These are phyloP conservation scores for Ictalurus furcatus DNA, from an alignment of 2,113 vertebrate genomes.

Conservation along the genomic window DNA sequence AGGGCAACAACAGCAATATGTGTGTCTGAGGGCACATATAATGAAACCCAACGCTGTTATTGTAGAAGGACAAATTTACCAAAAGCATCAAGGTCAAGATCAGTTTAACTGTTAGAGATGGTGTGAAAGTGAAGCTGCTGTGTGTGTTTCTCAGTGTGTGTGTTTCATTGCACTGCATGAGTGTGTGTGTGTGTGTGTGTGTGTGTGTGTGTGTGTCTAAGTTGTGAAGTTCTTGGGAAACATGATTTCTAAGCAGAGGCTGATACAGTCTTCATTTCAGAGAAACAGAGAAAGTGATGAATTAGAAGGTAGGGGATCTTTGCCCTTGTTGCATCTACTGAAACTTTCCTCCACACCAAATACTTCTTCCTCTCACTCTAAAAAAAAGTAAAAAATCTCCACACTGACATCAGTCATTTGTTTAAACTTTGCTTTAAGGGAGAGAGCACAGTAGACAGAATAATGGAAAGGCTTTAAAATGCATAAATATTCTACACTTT, in stretches of 20 bases:
- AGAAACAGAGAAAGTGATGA: slow-evolving; percentile 20
- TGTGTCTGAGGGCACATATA: not conserved
- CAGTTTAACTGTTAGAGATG: slow-evolving; percentile 3
- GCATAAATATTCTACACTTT: not conserved
- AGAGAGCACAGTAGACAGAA: not conserved
- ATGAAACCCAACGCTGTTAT: not conserved
- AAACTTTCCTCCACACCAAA: not conserved
- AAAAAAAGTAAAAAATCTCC: not conserved
- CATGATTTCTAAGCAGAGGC: not conserved
- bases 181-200: not conserved
- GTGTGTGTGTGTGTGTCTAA: not conserved
- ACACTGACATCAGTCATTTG: not conserved
- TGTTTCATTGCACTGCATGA: not conserved
- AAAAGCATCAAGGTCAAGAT: not conserved
- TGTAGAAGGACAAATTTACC: not conserved
- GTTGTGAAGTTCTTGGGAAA: not conserved
- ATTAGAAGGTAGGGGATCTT: not conserved
- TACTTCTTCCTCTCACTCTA: not conserved
- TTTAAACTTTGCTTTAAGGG: not conserved
- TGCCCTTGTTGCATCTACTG: not conserved
- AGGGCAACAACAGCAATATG: not conserved
- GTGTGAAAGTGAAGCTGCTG: slow-evolving; percentile 9
- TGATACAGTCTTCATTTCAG: slow-evolving; percentile 1
- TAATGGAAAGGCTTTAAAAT: not conserved
- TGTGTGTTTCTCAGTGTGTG: not conserved